Conservation (phyloP, 2,113 vertebrate genomes). For the Oceanites oceanicus region DNA sequence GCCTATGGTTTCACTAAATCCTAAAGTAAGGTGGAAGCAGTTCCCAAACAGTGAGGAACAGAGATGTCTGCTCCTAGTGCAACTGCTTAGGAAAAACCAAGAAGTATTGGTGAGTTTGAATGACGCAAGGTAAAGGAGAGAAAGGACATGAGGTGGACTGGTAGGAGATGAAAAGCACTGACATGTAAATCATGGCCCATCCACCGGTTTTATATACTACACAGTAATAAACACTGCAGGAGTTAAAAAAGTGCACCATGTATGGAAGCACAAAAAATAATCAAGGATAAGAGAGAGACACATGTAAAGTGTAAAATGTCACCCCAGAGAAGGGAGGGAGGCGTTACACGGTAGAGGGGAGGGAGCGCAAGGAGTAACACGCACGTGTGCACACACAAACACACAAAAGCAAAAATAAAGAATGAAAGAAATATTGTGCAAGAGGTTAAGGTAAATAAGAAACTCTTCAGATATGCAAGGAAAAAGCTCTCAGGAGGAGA, state of each 20-base stretch:
- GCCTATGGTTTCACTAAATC: not conserved
- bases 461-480: not conserved
- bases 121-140: not conserved
- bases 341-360: not conserved
- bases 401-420: not conserved
- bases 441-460: constrained; percentile 3
- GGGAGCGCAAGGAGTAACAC: not conserved
- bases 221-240: not conserved
- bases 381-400: not conserved
- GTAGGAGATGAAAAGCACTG: not conserved
- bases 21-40: not conserved
- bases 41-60: not conserved
- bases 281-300: not conserved
- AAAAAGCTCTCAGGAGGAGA: not conserved
- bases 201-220: not conserved
- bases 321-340: not conserved
- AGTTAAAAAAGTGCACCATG: not conserved
- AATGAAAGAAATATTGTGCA: not conserved
- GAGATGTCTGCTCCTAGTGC: not conserved
- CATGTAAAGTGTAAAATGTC: not conserved
- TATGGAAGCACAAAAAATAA: not conserved
- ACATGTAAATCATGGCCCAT: not conserved
- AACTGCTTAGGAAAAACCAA: not conserved
- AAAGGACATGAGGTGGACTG: not conserved
- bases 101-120: not conserved